phyloP scores from a whole-genome alignment of 1,140 invertebrate species.

The Meloidogyne chitwoodi region DNA sequence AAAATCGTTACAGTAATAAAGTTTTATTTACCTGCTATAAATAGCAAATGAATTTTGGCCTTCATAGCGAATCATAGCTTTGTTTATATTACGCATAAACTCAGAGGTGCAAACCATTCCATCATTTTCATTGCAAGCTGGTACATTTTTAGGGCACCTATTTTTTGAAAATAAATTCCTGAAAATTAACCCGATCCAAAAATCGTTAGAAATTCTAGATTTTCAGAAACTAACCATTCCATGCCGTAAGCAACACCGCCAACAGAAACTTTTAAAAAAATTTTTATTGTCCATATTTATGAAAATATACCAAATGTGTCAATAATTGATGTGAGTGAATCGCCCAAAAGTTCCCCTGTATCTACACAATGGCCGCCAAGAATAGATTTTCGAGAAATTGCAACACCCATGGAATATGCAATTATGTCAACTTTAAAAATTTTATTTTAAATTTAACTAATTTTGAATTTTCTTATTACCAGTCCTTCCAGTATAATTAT shows the following conservation, averaged over 20 bases:
- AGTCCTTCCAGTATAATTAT: neutral
- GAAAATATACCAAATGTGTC: constrained; percentile 34
- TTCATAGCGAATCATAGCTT: neutral
- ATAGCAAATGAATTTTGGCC: neutral
- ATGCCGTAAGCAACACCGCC: neutral
- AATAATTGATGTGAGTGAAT: constrained; percentile 13
- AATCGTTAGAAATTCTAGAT: neutral
- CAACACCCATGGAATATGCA: constrained; percentile 31
- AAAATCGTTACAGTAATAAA: neutral
- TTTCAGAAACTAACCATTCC: neutral
- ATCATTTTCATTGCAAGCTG: constrained; percentile 18
- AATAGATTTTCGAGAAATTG: constrained; percentile 34
- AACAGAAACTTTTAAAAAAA: neutral
- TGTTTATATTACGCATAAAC: constrained; percentile 25
- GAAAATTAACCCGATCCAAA: no score
- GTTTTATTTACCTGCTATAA: neutral
- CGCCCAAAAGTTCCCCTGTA: constrained; percentile 27
- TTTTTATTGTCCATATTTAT: no score
- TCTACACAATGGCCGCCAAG: constrained; percentile 32
- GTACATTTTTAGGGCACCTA: neutral
- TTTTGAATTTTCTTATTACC: neutral
- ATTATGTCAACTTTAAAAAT: constrained; percentile 22
- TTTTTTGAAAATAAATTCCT: neutral
- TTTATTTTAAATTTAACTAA: no score
- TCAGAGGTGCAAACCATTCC: constrained; percentile 27